Conservation (phyloP, 2,797 vertebrate species). For the Tapera naevia region DNA sequence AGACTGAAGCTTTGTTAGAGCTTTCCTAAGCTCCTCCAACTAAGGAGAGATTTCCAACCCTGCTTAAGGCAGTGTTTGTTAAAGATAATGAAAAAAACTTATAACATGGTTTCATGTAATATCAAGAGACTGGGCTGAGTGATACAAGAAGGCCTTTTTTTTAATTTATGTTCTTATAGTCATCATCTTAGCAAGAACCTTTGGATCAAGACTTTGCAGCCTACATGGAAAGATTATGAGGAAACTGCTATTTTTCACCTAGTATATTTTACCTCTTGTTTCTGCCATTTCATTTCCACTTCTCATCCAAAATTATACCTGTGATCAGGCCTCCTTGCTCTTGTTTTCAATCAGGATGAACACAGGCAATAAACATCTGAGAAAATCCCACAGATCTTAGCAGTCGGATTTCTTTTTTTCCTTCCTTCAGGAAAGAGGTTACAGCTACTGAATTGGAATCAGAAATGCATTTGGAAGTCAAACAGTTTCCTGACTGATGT, state of each 20-base stretch:
- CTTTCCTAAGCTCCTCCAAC: background rate
- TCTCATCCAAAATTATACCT: background rate
- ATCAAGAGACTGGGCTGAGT: background rate
- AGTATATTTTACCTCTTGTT: background rate
- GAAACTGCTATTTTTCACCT: conserved; percentile 32
- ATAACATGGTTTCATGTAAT: background rate
- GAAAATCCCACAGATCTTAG: conserved; percentile 33
- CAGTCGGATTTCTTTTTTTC: conserved; percentile 2
- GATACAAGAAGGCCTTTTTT: background rate
- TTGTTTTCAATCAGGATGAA: conserved; percentile 41
- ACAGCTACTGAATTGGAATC: conserved; percentile 16
- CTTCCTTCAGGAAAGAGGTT: conserved; percentile 1
- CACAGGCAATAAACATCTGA: conserved; percentile 21
- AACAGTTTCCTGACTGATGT: conserved; percentile 8
- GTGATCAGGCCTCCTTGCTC: conserved; percentile 6
- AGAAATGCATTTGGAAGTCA: conserved; percentile 47
- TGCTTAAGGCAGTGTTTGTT: background rate
- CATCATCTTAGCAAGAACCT: background rate
- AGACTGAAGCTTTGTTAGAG: background rate
- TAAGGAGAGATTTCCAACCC: background rate
- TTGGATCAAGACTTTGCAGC: background rate
- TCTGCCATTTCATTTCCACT: conserved; percentile 34
- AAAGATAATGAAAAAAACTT: background rate
- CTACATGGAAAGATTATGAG: conserved; percentile 1
- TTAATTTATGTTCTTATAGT: background rate